Base-by-base conservation (phyloP, 2,113 vertebrate species). In the Baryphthengus martii region DNA sequence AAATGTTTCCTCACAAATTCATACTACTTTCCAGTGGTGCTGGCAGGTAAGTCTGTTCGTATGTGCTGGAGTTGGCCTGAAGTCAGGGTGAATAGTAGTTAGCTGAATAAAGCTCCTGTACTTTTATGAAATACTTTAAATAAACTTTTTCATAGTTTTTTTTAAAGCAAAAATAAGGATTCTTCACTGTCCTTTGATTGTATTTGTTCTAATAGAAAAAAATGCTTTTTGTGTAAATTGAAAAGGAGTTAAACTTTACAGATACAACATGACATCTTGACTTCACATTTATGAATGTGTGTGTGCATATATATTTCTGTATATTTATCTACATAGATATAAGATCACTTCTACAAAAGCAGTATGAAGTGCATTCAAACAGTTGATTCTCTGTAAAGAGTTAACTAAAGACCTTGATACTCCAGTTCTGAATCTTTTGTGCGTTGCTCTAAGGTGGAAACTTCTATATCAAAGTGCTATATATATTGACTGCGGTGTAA, bases 331-430 rank as follows among this genome's bases (percentile, higher is more conserved):
- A 33, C 3, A 7, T 29, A 56, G 17, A 0, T 53, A 17, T 8
- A 37, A 80, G 24, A 52, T 49, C 5, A 5, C 17, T 79, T 74
- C 52, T 56, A 40, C 8, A 70, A 65, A 49, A 66, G 18, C 9
- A 35, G 4, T 19, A 44, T 35, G 18, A 63, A 40, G 4, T 56
- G 25, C 6, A 50, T 44, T 91, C 5, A 88, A 66, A 63, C 11
- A 52, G 31, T 17, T 52, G 17, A 65, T 16, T 75, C 11, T 71
- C 71, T 49, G 26, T 2, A 1, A 29, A 44, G 9, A 0, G 0
- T 74, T 86, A 79, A 17, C 17, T 68, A 52, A 81, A 45, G 24
- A 45, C 19, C 7, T n/a, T 71, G 25, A 10, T 19, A 55, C 61
- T 68, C 24, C 33, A 68, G 6, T 49, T 40, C 24, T 1, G 2